phyloP scores from a whole-genome alignment of 2,113 vertebrate genomes.

The Catharus bicknelli region DNA sequence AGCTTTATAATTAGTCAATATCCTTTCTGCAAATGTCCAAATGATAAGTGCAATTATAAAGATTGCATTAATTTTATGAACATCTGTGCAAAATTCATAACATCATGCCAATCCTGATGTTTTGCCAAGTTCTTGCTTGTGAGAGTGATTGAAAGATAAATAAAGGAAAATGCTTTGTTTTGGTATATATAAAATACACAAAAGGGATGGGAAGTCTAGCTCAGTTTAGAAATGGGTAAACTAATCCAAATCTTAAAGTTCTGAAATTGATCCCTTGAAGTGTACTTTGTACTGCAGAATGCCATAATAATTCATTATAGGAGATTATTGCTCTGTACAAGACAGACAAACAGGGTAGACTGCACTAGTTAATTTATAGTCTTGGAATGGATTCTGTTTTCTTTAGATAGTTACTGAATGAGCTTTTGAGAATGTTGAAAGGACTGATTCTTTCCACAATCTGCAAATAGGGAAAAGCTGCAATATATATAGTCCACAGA shows the following conservation, averaged over 20 bases:
- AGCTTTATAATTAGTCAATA: slow-evolving; percentile 12
- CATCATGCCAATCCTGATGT: neutral
- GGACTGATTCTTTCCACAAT: neutral
- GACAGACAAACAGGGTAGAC: neutral
- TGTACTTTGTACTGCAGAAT: neutral
- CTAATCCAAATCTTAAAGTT: neutral
- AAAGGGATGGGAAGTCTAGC: neutral
- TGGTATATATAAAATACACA: neutral
- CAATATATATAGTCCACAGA: neutral
- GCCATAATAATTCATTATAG: neutral
- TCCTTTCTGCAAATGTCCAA: slow-evolving; percentile 25
- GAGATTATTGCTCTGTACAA: neutral
- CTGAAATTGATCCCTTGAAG: neutral
- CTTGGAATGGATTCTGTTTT: neutral
- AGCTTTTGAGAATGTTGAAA: neutral
- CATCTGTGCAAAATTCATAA: slow-evolving; percentile 20
- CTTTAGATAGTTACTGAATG: neutral
- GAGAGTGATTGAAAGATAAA: neutral
- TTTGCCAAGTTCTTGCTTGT: neutral
- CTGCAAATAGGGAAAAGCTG: neutral
- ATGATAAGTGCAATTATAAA: slow-evolving; percentile 26
- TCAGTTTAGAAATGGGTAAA: neutral
- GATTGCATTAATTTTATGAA: slow-evolving; percentile 35
- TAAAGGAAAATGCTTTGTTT: neutral
- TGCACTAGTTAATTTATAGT: neutral